Conservation (phyloP, 2,113 vertebrate species). For the Mungos mungo region DNA sequence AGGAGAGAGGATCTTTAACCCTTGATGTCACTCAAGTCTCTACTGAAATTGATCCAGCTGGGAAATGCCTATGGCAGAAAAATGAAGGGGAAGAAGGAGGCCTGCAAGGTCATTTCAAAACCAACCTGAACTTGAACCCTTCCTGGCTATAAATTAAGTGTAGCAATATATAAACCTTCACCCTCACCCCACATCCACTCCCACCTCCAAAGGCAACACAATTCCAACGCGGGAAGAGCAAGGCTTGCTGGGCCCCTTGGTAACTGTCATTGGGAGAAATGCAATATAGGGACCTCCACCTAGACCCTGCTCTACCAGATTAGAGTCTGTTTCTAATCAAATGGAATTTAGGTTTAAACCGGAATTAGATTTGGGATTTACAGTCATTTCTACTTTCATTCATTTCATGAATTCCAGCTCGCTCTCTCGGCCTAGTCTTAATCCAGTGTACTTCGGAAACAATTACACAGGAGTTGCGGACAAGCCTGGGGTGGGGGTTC, state of each 20-base stretch:
- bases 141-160: neutral
- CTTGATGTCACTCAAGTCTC: neutral
- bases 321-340: conserved; percentile 45
- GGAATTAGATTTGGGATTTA: conserved; percentile 42
- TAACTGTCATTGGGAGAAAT: neutral
- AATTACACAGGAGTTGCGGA: neutral
- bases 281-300: neutral
- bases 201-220: accelerated
- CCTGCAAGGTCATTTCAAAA: neutral
- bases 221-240: neutral
- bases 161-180: too few species aligned
- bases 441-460: conserved; percentile 7
- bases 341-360: conserved; percentile 53
- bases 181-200: accelerated
- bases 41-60: neutral
- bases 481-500: neutral
- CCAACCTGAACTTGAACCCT: neutral
- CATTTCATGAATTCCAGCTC: conserved; percentile 16
- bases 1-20: neutral
- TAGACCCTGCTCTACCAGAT: neutral
- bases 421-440: neutral
- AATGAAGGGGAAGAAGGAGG: neutral
- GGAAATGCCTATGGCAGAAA: neutral
- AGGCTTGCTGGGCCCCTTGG: neutral
- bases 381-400: conserved; percentile 23